Evolutionary conservation across 2,797 vertebrate genomes (phyloP).

Genomic region (Toxotes lorentzi): DNA sequence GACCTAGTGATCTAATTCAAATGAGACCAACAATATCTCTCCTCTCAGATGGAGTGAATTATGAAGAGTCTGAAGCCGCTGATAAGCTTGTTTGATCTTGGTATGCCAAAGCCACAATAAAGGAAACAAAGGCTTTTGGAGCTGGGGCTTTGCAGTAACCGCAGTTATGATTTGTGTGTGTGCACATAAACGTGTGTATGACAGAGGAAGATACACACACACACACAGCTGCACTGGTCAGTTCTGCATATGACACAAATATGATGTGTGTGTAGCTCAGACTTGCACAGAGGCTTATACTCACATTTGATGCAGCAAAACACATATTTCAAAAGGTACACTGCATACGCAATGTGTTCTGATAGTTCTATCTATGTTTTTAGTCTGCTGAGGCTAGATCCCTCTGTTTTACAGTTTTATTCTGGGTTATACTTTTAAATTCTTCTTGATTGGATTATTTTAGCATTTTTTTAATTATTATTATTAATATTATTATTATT

Average conservation of each 20-base stretch:
- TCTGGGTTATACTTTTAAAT: not conserved
- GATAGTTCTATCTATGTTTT: not conserved
- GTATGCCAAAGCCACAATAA: conserved; percentile 72
- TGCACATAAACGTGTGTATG: conserved; percentile 14
- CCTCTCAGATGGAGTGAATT: conserved; percentile 66
- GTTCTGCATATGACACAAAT: not conserved
- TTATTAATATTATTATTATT: not conserved
- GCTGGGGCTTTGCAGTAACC: conserved; percentile 50
- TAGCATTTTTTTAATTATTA: not conserved
- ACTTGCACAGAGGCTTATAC: not conserved
- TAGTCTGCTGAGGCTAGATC: not conserved
- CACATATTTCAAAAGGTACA: conserved; percentile 5
- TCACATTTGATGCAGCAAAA: not conserved
- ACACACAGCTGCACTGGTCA: conserved; percentile 7
- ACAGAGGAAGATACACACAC: conserved; percentile 3
- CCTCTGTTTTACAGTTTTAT: not conserved
- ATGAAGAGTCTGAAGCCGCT: conserved; percentile 56
- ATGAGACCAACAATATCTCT: conserved; percentile 47
- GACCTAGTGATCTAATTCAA: conserved; percentile 52
- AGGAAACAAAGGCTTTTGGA: conserved; percentile 66
- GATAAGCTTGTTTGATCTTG: conserved; percentile 74
- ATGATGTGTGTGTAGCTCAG: not conserved
- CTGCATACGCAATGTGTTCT: not conserved
- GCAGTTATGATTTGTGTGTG: conserved; percentile 52
- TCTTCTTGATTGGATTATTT: not conserved